Evolutionary conservation across 2,113 vertebrate genomes (phyloP), one percentile per base, ranked within the genome.

Genomic region (Motacilla tschutschensis): DNA sequence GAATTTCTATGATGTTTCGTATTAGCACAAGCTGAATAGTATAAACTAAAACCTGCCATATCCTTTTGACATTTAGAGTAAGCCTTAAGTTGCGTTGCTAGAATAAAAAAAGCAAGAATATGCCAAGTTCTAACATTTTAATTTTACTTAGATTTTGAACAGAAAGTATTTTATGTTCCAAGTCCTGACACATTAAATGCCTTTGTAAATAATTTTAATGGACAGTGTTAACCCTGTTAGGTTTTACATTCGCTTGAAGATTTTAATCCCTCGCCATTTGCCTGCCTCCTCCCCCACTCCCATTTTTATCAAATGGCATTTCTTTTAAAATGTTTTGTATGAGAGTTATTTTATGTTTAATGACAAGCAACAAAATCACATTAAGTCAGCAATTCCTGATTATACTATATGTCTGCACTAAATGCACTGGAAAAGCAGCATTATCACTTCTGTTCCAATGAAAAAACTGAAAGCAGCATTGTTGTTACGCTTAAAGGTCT

Each of bases 171-270:
- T 96, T 88, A 82, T 87, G 66, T 92, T 94, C 35, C 50, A 85
- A 83, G 70, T 72, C 60, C 66, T 91, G 85, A 88, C 81, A 79
- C 36, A 46, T 93, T 92, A 93, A 88, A 94, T 77, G 77, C 57
- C 59, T 79, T 77, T 91, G 83, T 94, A 95, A 95, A 93, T 94
- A 95, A 93, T 90, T 92, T 94, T 84, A 88, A 93, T 84, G 85
- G 75, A 71, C 84, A 59, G 5, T 65, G 36, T 94, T 95, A 87
- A 82, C 80, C 65, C 40, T 2, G 19, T 89, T 94, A 63, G 55
- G 22, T 78, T 91, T 95, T 87, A 87, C 77, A 85, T 85, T 69
- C 4, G 38, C 48, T 81, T 79, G n/a, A 94, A 90, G 73, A 46
- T 93, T 88, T 89, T 91, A 91, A 91, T 95, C 62, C 69, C 20